A percentile compares a stretch with the other conserved stretches of the same genome.
These are phyloP conservation scores for Pseudochirops cupreus DNA, from an alignment of 2,797 vertebrate species.

Conservation along the genomic window DNA sequence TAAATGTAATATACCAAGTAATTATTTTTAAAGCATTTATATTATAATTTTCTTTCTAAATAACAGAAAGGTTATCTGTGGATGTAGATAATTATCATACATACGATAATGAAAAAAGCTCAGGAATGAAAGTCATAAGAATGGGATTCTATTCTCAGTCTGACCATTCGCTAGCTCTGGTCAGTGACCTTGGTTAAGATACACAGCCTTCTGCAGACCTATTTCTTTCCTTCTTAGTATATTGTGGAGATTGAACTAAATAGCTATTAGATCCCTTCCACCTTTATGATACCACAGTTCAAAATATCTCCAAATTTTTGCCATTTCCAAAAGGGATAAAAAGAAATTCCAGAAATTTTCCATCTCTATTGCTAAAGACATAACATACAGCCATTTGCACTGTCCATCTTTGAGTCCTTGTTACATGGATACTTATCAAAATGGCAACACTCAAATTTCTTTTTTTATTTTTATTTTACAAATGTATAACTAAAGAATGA, in stretches of 20 bases:
- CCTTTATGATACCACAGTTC: background rate
- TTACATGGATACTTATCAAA: conserved; percentile 55
- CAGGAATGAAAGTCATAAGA: background rate
- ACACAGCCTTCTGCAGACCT: background rate
- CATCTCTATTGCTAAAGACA: background rate
- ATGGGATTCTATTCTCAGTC: background rate
- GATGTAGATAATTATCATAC: background rate
- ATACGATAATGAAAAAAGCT: background rate
- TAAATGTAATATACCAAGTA: no score
- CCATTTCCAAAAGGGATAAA: background rate
- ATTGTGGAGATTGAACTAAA: background rate
- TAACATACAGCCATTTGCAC: background rate
- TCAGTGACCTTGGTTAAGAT: background rate
- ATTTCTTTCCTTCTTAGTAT: background rate
- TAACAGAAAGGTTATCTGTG: background rate
- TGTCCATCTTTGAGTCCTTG: conserved; percentile 68
- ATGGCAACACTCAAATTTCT: conserved; percentile 71
- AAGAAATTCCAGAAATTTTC: background rate
- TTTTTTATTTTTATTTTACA: conserved; percentile 70
- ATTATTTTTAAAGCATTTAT: background rate
- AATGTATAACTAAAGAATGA: conserved; percentile 65
- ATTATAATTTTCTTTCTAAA: background rate
- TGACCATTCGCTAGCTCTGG: background rate
- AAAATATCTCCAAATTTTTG: background rate
- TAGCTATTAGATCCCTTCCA: background rate